Conservation (phyloP, 2,797 vertebrate genomes). For the Psittacula derbiana region DNA sequence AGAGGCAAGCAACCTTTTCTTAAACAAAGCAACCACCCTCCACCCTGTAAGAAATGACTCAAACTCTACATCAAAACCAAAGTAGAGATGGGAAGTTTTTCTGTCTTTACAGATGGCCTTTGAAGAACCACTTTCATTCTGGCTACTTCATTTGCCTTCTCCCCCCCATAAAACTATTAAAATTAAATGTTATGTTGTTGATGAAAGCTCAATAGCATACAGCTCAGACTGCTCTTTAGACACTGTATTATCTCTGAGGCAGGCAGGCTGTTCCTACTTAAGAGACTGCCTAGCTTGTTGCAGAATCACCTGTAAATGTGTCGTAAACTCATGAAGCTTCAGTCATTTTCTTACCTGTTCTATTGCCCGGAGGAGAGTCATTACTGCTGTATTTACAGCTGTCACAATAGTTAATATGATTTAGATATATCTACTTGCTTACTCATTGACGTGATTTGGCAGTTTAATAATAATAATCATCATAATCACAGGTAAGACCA, state of each 20-base stretch:
- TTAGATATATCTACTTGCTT: constrained; percentile 21
- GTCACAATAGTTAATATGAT: constrained; percentile 30
- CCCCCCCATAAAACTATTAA: not conserved
- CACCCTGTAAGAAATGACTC: not conserved
- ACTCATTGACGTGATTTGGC: constrained; percentile 14
- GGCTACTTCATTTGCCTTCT: not conserved
- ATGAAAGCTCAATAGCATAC: not conserved
- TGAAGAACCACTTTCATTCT: not conserved
- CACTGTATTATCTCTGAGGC: not conserved
- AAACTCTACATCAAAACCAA: not conserved
- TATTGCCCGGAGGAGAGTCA: not conserved
- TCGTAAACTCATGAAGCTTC: not conserved
- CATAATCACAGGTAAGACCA: not conserved
- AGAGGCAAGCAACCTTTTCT: not conserved
- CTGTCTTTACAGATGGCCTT: not conserved
- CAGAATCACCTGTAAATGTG: not conserved
- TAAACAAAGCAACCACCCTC: not conserved
- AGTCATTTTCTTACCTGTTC: constrained; percentile 26
- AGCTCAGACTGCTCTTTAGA: not conserved
- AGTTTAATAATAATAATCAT: constrained; percentile 34
- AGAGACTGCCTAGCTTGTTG: not conserved
- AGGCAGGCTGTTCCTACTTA: not conserved
- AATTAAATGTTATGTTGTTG: not conserved
- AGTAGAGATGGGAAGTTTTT: not conserved
- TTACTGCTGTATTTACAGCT: constrained; percentile 10